Base-by-base conservation (phyloP, 1,140 invertebrate species). In the Dreissena rostriformis region DNA sequence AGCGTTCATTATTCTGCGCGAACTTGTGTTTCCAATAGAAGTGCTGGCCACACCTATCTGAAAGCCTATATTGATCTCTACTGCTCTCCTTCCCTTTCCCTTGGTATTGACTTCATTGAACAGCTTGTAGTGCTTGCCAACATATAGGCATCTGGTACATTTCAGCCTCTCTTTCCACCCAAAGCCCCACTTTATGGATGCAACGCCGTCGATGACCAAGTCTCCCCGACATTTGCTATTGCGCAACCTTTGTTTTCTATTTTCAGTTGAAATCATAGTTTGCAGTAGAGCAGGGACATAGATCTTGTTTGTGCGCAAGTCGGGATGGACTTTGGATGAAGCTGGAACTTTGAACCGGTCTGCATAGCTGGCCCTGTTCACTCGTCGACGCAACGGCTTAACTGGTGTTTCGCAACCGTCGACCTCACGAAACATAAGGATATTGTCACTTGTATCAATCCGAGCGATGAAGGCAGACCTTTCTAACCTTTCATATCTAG, bases 161-260 rank as follows among this genome's bases (percentile, higher is more conserved):
- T 71, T 61, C 28, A 80, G 49, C 19, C 77, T 70, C 67, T 80
- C 77, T 39, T 57, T 17, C 77, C 67, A 80, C 24, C 22, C 65
- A 57, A 55, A 61, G 14, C 77, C 77, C 77, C 77, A 57, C 39
- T 80, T 53, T 61, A 39, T 28, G 68, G 66, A 10, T 57, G 49
- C 17, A 49, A 12, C 8, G 15, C 65, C 52, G 77, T 80, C 77
- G 61, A 80, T 57, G 6, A 55, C 52, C 55, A 80, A 53, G 10
- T 71, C 24, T 6, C 77, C 77, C 19, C 49, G 22, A 80, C 77
- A 80, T 61, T 19, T 49, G 19, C 52, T 68, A 66, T 52, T 78
- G 14, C 12, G 19, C 19, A 14, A 19, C 53, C 12, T 57, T 14
- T 57, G 53, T 19, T 57, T 57, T 57, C 53, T 12, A 14, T 14